Evolutionary conservation across 2,113 vertebrate species (phyloP).

Genomic region (Hassar affinis): DNA sequence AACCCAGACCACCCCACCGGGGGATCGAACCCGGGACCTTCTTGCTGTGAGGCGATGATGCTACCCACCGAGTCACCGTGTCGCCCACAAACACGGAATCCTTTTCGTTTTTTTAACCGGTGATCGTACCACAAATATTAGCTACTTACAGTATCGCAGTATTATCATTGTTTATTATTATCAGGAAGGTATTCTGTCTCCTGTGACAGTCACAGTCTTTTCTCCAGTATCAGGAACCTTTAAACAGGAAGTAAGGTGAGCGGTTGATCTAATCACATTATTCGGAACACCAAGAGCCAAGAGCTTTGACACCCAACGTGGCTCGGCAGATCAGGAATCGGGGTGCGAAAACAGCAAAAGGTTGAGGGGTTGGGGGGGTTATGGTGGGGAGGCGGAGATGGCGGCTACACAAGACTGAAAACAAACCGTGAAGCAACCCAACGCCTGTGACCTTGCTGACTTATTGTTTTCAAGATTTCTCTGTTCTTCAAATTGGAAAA

Average conservation of each 20-base stretch:
- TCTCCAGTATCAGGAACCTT: background rate
- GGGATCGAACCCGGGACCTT: too few relatives aligned
- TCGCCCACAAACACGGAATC: too few relatives aligned
- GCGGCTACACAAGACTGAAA: background rate
- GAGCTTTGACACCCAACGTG: background rate
- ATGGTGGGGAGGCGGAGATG: too few relatives aligned
- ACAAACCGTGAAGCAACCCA: background rate
- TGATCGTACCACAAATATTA: background rate
- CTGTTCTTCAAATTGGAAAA: conserved; percentile 5
- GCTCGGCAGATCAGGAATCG: background rate
- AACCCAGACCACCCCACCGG: too few relatives aligned
- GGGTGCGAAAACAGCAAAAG: background rate
- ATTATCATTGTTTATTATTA: background rate
- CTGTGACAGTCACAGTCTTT: background rate
- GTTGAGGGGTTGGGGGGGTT: too few relatives aligned
- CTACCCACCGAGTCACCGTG: too few relatives aligned
- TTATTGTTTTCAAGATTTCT: background rate
- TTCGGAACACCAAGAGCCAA: background rate
- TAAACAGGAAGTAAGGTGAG: background rate
- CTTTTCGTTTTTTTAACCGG: too few relatives aligned
- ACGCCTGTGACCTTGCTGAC: background rate
- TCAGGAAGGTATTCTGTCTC: background rate
- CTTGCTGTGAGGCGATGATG: too few relatives aligned
- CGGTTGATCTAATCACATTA: background rate
- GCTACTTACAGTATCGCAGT: background rate